Evolutionary conservation across 2,797 vertebrate genomes (phyloP).

Genomic region (Peromyscus eremicus): DNA sequence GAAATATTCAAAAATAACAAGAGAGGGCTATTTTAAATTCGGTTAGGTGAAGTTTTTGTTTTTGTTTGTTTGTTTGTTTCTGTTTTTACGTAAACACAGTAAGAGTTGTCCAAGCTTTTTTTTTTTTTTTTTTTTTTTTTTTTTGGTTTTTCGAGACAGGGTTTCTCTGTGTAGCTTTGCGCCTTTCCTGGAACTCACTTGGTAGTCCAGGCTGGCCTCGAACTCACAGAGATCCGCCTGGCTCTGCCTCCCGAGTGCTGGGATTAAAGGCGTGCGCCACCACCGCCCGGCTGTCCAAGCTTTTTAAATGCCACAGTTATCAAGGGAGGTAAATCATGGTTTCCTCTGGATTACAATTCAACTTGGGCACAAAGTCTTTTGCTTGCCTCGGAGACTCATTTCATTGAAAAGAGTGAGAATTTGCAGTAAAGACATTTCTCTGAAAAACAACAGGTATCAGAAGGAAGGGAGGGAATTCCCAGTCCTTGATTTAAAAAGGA

Average conservation of each 20-base stretch:
- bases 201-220: too few species aligned
- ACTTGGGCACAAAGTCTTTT: neutral
- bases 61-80: neutral
- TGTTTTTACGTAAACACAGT: neutral
- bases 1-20: slow-evolving; percentile 62
- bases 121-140: too few species aligned
- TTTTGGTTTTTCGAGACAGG: too few species aligned
- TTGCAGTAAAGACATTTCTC: slow-evolving; percentile 12
- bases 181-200: too few species aligned
- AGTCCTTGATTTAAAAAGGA: slow-evolving; percentile 19
- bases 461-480: slow-evolving; percentile 7
- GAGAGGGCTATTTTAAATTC: slow-evolving; percentile 51
- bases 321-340: neutral
- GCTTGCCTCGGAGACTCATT: neutral
- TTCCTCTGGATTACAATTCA: neutral
- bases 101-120: slow-evolving; percentile 10
- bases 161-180: too few species aligned
- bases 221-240: too few species aligned
- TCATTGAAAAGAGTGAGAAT: slow-evolving; percentile 27
- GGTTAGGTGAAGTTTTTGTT: neutral
- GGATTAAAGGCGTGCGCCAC: too few species aligned
- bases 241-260: too few species aligned
- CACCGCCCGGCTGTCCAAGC: too few species aligned
- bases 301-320: slow-evolving; percentile 9
- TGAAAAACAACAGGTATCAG: slow-evolving; percentile 43